A percentile compares a stretch with the other conserved stretches of the same genome.
These are phyloP conservation scores for Crotalus helleri DNA, from an alignment of 2,113 vertebrate genomes.

Conservation along the genomic window DNA sequence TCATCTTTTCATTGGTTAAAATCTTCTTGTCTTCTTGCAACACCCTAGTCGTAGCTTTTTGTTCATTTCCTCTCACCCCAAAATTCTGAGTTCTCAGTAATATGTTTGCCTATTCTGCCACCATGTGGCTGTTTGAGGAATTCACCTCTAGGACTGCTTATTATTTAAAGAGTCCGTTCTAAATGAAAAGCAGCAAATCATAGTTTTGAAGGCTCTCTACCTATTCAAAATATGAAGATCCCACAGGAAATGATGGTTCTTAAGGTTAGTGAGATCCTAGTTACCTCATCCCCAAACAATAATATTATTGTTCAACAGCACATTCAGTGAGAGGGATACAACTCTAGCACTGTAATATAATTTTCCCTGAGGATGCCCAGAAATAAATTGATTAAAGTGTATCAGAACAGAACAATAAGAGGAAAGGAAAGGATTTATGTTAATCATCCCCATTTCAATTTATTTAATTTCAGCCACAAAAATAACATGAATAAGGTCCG, in stretches of 20 bases:
- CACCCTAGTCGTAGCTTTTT: neutral
- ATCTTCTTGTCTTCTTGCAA: conserved; percentile 7
- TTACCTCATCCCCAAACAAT: neutral
- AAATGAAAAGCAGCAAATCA: neutral
- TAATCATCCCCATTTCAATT: neutral
- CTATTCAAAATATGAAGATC: neutral
- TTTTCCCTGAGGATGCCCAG: neutral
- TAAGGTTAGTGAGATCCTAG: neutral
- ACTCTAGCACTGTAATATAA: neutral
- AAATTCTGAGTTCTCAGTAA: neutral
- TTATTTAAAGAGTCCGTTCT: conserved; percentile 38
- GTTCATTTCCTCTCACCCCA: neutral
- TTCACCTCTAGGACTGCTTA: neutral
- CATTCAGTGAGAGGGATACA: too few relatives aligned
- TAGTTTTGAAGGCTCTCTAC: neutral
- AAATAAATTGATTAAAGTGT: neutral
- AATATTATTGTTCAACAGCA: too few relatives aligned
- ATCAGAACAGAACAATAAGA: neutral
- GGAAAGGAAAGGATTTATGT: neutral
- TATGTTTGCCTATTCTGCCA: neutral
- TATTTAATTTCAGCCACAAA: too few relatives aligned
- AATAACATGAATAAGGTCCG: too few relatives aligned
- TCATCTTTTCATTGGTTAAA: neutral
- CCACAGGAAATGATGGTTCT: neutral
- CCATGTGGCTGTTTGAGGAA: neutral